Evolutionary conservation across 1,140 invertebrate species (phyloP).

Genomic region (Oryctes rhinoceros): DNA sequence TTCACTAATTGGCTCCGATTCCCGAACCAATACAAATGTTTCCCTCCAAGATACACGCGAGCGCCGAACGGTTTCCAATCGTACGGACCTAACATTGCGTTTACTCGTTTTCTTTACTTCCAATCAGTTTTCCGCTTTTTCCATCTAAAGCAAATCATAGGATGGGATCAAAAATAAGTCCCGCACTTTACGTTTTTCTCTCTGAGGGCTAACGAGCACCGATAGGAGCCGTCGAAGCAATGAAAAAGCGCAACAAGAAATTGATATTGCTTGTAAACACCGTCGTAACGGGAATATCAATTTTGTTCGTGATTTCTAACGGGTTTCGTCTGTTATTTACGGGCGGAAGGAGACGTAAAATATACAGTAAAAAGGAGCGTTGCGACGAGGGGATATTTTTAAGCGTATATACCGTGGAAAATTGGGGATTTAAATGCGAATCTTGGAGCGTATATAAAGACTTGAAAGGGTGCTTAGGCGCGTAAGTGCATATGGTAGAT

Average conservation of each 20-base stretch:
- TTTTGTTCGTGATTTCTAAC: background rate
- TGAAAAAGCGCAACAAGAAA: constrained; percentile 4
- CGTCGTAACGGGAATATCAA: background rate
- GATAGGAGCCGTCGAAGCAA: background rate
- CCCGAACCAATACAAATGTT: background rate
- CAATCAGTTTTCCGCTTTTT: background rate
- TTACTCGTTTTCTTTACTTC: background rate
- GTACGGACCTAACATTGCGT: background rate
- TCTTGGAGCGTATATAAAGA: no score
- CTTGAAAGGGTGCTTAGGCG: no score
- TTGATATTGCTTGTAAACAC: constrained; percentile 2
- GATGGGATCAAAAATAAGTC: background rate
- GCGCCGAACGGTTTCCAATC: background rate
- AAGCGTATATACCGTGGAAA: no score
- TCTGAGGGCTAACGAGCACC: background rate
- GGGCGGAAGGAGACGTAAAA: no score
- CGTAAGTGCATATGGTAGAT: no score
- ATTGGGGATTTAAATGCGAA: no score
- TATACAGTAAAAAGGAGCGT: no score
- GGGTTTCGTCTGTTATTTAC: background rate
- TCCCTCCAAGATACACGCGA: background rate
- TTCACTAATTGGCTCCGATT: background rate
- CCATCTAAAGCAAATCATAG: background rate
- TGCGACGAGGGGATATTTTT: no score
- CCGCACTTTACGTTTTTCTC: background rate